These are phyloP conservation scores for Amphiprion ocellaris DNA, from an alignment of 2,113 vertebrate genomes.

Conservation along the genomic window DNA sequence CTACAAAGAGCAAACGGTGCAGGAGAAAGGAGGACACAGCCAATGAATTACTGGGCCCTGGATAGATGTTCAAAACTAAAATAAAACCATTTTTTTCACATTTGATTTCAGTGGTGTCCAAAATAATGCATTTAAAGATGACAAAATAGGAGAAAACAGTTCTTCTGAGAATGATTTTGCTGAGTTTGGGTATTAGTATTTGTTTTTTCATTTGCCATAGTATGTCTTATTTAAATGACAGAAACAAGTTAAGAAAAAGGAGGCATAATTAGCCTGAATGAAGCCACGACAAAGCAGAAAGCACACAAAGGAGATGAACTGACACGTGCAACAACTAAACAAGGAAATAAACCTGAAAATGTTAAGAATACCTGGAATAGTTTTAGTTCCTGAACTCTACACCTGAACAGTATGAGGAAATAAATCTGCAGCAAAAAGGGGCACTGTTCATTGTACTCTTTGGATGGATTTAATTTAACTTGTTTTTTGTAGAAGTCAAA, in stretches of 20 bases:
- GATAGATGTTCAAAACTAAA: neutral
- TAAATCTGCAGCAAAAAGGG: neutral
- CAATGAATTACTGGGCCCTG: neutral
- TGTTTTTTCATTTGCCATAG: too few relatives aligned
- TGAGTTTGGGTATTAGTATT: neutral
- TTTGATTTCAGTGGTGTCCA: neutral
- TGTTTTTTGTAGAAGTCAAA: neutral
- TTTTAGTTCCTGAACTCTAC: constrained; percentile 24
- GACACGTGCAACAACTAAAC: neutral
- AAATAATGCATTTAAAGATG: neutral
- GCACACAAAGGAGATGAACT: neutral
- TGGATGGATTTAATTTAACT: neutral
- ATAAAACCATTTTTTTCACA: neutral
- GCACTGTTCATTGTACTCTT: neutral
- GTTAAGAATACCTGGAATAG: constrained; percentile 1
- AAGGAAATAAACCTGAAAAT: constrained; percentile 12
- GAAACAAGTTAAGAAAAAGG: neutral
- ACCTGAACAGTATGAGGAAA: constrained; percentile 41
- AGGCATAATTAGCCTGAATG: neutral
- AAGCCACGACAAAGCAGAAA: neutral
- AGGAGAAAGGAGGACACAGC: neutral
- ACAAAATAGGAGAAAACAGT: neutral
- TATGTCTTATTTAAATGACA: too few relatives aligned
- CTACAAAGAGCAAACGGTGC: constrained; percentile 15
- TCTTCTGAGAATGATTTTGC: neutral